Evolutionary conservation across 1,140 invertebrate genomes (phyloP), one percentile per base, ranked within the genome.

Genomic region (Artemia franciscana): DNA sequence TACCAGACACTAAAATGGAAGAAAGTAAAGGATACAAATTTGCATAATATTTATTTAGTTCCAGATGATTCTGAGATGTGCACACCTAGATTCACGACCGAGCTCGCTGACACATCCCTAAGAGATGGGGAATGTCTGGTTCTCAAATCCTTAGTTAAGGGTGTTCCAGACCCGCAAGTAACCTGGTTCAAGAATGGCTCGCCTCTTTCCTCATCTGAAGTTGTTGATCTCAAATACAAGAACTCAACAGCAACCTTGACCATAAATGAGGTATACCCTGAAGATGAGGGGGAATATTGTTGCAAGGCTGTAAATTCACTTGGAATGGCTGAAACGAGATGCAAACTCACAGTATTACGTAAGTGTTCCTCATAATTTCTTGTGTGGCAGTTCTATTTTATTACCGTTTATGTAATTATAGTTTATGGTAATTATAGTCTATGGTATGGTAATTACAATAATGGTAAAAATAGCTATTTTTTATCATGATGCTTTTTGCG

Each of bases 251-350:
- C 89, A 0, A 85, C 83, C 28, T 74, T 94, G 21, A 82, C 82
- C 21, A 93, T 94, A 66, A 85, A 84, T 65, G 90, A 94, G 77
- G 82, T 92, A 61, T 93, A 90, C 78, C 90, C 89, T 1, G 90
- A 93, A 76, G 91, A 95, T 73, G 90, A 90, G 71, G 91, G 89
- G 26, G 79, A 82, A 62, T 94, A 91, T 70, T 78, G 80, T 5
- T 91, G 91, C 70, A 84, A 83, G 70, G 94, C 93, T 26, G 86
- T 80, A 59, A 98, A 96, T 75, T 87, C 88, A 61, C 80, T 91
- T 63, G 89, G 90, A 64, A 78, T 81, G 23, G 78, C 81, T 1
- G 85, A 87, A 69, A 91, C 88, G 27, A 82, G 82, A 66, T 88
- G 85, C 75, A 85, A 82, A 69, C 77, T 94, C 59, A 83, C 79